phyloP scores from a whole-genome alignment of 2,797 vertebrate genomes.

The Psittacula derbiana region DNA sequence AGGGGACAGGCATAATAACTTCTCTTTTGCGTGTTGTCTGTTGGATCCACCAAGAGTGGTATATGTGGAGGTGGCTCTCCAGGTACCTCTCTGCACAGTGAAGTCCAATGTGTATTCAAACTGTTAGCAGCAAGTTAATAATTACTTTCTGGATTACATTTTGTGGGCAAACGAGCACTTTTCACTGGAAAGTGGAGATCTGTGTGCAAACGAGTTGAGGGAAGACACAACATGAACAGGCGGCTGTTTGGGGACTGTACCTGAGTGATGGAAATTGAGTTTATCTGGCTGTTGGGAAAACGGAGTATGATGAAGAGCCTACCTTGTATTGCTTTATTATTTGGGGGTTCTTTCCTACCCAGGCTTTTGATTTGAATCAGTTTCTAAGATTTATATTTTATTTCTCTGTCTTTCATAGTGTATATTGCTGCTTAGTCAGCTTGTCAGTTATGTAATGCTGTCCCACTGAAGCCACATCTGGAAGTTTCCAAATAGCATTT shows the following conservation, averaged over 20 bases:
- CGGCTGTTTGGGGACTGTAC: rapidly evolving
- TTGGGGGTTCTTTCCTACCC: neutral
- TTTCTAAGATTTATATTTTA: neutral
- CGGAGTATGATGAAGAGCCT: neutral
- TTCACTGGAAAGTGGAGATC: neutral
- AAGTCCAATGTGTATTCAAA: neutral
- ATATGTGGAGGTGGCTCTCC: neutral
- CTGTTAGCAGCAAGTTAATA: neutral
- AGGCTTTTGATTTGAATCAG: neutral
- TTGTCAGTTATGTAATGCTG: neutral
- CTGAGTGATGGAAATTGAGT: neutral
- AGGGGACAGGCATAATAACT: rapidly evolving
- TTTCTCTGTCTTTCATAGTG: neutral
- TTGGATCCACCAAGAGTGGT: neutral
- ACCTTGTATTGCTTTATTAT: neutral
- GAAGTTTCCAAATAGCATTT: neutral
- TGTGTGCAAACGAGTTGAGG: neutral
- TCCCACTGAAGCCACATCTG: neutral
- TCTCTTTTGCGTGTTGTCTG: rapidly evolving
- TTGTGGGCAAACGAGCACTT: neutral
- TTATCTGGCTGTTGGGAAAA: neutral
- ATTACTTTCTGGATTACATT: neutral
- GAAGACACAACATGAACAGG: neutral
- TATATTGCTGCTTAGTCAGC: neutral
- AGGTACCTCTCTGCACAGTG: neutral